Evolutionary conservation across 1,140 invertebrate genomes (phyloP), one percentile per base, ranked within the genome.

Genomic region (Leguminivora glycinivorella): DNA sequence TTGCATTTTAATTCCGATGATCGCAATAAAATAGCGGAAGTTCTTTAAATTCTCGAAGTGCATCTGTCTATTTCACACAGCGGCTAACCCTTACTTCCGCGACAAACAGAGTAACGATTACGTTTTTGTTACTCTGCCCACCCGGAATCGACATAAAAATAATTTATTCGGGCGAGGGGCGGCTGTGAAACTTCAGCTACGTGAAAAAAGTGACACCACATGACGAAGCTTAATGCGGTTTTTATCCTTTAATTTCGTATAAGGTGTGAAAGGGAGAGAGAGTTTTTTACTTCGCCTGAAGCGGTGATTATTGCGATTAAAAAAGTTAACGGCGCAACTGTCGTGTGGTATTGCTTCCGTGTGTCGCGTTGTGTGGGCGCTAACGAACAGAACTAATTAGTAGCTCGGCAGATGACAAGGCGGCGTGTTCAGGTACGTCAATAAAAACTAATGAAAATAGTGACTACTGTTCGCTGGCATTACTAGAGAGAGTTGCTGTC

Each of bases 61-160:
- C 38, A 67, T 40, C 66, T 40, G 38, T n/a, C 19, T 43, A n/a
- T 12, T 26, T 68, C 12, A 43, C 22, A 34, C 75, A 76, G 75
- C 70, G 76, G 71, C 72, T 73, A 81, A 85, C 86, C 83, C 84
- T 84, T 83, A 85, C 87, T 87, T 89, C 87, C 86, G 82, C 74
- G 72, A 76, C 75, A 70, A 67, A 66, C 58, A 76, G 79, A 78
- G 70, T 74, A 78, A 78, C 72, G 75, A 82, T 78, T 73, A 78
- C 74, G 81, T 85, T 85, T 88, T 85, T 87, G 78, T 88, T 76
- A 83, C 81, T 75, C 79, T 73, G 87, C 78, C 89, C 89, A 89
- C 89, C 89, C 89, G 81, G 82, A 85, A 88, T 83, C 79, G 77
- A 88, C 83, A 89, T 88, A 83, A 86, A 86, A 73, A 80, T 89